A percentile compares a stretch with the other conserved stretches of the same genome.
These are phyloP conservation scores for Acyrthosiphon pisum DNA, from an alignment of 1,140 invertebrate genomes.

Conservation along the genomic window DNA sequence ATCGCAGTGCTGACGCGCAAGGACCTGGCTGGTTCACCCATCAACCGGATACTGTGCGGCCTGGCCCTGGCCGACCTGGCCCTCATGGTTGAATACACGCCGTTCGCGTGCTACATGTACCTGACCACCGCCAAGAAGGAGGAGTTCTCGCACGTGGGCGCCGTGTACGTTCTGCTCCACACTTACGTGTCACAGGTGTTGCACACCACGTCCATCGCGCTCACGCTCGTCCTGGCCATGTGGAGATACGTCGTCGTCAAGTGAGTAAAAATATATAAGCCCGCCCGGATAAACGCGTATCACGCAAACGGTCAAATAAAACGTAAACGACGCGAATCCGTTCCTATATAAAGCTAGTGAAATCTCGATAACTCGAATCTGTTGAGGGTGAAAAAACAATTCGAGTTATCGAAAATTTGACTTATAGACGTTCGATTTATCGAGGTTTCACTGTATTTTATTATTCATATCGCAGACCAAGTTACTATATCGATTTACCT, in stretches of 20 bases:
- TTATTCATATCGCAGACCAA: too few species aligned
- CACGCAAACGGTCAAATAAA: too few species aligned
- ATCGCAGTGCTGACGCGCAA: conserved; percentile 89
- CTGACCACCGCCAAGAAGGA: conserved; percentile 68
- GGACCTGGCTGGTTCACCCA: conserved; percentile 85
- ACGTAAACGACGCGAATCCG: too few species aligned
- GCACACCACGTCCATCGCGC: conserved; percentile 91
- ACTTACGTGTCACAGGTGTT: conserved; percentile 83
- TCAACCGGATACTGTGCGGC: conserved; percentile 87
- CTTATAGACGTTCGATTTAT: too few species aligned
- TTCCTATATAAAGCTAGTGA: too few species aligned
- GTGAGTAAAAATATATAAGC: conserved; percentile 10
- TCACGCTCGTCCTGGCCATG: conserved; percentile 88
- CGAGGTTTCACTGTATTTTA: too few species aligned
- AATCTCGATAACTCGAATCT: too few species aligned
- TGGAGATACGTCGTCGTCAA: conserved; percentile 91
- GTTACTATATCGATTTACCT: too few species aligned
- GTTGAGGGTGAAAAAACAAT: too few species aligned
- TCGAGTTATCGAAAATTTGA: too few species aligned
- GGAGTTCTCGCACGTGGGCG: conserved; percentile 77
- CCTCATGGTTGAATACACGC: conserved; percentile 93
- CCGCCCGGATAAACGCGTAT: too few species aligned
- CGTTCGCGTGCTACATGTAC: conserved; percentile 83
- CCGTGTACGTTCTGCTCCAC: conserved; percentile 82
- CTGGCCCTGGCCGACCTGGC: conserved; percentile 89